phyloP scores from a whole-genome alignment of 2,888 invertebrate species.

The Dicyrtoma fusca region DNA sequence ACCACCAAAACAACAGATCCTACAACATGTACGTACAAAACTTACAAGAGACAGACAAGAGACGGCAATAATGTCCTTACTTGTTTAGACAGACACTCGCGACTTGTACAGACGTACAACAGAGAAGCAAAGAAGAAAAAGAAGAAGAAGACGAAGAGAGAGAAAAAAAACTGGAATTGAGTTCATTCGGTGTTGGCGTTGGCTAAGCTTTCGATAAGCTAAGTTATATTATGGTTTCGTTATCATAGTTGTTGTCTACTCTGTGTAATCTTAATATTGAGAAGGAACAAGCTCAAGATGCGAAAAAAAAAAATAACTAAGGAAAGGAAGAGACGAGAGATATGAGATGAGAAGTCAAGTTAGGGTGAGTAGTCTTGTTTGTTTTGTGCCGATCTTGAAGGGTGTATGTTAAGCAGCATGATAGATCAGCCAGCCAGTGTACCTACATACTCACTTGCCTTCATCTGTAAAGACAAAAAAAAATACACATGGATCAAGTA shows the following conservation, averaged over 20 bases:
- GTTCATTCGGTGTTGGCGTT: conserved; percentile 6
- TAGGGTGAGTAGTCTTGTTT: conserved; percentile 44
- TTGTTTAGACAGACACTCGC: neutral
- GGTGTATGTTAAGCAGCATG: neutral
- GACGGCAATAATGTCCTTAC: neutral
- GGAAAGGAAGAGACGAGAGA: conserved; percentile 21
- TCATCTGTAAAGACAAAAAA: no score
- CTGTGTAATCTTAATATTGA: conserved; percentile 1
- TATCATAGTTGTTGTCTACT: neutral
- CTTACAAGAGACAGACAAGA: neutral
- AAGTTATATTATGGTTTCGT: no score
- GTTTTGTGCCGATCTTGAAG: conserved; percentile 34
- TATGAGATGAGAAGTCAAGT: conserved; percentile 34
- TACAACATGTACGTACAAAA: neutral
- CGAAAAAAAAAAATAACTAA: neutral
- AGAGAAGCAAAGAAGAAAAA: no score
- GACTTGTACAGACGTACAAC: no score
- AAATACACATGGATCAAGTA: neutral
- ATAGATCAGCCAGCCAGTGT: no score
- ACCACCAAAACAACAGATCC: neutral
- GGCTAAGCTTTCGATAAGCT: neutral
- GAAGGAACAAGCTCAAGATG: conserved; percentile 6
- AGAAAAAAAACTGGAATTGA: neutral
- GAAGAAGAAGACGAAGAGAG: neutral
- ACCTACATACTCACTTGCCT: no score